Evolutionary conservation across 2,113 vertebrate genomes (phyloP).

Genomic region (Anarhynchus alexandrinus): DNA sequence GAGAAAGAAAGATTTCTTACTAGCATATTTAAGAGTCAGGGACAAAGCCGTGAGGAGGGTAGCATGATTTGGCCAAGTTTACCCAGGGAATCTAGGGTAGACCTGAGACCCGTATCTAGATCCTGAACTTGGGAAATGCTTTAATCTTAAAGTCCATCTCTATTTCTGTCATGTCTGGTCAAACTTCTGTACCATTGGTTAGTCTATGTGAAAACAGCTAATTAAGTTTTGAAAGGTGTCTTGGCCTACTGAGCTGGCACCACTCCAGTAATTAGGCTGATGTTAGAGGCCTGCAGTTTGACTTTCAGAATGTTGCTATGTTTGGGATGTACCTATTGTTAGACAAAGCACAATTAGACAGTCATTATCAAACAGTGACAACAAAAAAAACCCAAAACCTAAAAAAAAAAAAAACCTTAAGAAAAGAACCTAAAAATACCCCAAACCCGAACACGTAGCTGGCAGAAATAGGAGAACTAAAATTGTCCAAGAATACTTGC

Average conservation of each 20-base stretch:
- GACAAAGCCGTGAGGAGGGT: neutral
- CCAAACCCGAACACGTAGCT: neutral
- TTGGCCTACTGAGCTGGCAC: neutral
- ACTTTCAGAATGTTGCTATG: neutral
- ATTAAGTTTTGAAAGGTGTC: conserved; percentile 23
- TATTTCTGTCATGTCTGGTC: neutral
- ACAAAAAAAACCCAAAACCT: neutral
- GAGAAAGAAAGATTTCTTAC: neutral
- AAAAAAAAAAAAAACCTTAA: neutral
- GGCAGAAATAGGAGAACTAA: neutral
- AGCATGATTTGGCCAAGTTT: neutral
- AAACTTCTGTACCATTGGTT: neutral
- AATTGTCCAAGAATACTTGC: neutral
- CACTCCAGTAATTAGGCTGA: neutral
- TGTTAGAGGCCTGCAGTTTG: neutral
- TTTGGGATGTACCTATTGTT: neutral
- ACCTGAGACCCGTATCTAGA: neutral
- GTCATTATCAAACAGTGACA: neutral
- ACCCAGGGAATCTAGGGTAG: neutral
- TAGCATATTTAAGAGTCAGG: neutral
- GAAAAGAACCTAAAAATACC: neutral
- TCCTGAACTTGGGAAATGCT: neutral
- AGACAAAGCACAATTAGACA: neutral
- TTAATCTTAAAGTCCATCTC: neutral
- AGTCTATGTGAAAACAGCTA: conserved; percentile 18